Evolutionary conservation across 2,797 vertebrate species (phyloP), one percentile per base, ranked within the genome.

Genomic region (Pterois miles): DNA sequence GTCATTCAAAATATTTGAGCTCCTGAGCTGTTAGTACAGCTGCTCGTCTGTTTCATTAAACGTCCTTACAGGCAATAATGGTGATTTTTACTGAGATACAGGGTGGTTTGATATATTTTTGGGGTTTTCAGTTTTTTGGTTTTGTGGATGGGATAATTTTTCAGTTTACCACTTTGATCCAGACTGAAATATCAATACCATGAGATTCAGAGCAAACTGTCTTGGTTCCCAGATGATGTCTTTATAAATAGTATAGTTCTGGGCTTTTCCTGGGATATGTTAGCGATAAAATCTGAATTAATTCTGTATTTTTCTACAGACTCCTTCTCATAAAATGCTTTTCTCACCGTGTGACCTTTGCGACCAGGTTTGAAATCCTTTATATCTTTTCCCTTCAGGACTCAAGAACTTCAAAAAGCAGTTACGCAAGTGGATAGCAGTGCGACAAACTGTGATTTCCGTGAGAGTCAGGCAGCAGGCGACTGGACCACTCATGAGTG

Each of bases 401-500:
- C 70, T 29, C 11, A 6, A 54, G 29, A 54, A 43, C 46, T 59
- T 71, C 38, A 46, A 72, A 57, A 82, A 68, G 40, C 8, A 46
- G 43, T 40, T 73, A 62, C 8, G 2, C 16, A 63, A 71, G 62
- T 18, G 7, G 52, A 43, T 50, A 56, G 7, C 38, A 68, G 40
- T 56, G 66, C 68, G 77, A 80, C 25, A 4, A 71, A 65, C 33
- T 40, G 57, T 12, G 58, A 22, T 38, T n/a, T 38, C 43, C 11
- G n/a, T 20, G 68, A 4, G 63, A 31, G 46, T 31, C 20, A 27
- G 60, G 58, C 31, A 34, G n/a, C 40, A 4, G 38, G 12, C 43
- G 16, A 46, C 34, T 14, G 69, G 56, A 22, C 38, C 9, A 4
- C 66, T 69, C 31, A 7, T 0, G 22, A 50, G 56, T 29, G 65